Evolutionary conservation across 2,888 invertebrate genomes (phyloP), one percentile per base, ranked within the genome.

Genomic region (Coenonympha arcania): DNA sequence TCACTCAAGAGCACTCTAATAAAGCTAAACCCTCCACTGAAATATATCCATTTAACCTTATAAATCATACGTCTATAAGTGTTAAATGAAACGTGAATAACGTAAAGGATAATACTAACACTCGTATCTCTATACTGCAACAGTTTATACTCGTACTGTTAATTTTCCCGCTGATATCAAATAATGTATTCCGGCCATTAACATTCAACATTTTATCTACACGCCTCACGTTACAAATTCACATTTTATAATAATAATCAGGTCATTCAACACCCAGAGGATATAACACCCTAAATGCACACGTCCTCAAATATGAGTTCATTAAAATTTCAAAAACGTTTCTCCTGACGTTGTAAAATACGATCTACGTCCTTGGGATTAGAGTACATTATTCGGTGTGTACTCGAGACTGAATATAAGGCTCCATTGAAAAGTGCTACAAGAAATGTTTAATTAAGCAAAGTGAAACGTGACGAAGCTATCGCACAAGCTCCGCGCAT

Each of bases 401-500:
- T 33, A 44, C 20, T 39, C 15, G 22, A 18, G 45, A 44, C 41
- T 40, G 36, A 48, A 49, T 54, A 54, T 53, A 52, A 50, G 40
- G 31, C 48, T 22, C 50, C 58, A 56, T 57, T 59, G 54, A 50
- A 62, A 65, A 67, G 58, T 64, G 65, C 55, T 58, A 55, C 62
- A 66, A 70, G 66, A 71, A 73, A 71, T 72, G 67, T 76, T 78
- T 76, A 73, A 79, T 77, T 76, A 76, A 65, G 72, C 63, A 66
- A 65, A 79, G 74, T 74, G 70, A 68, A 62, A 71, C 72, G 73
- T 74, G 76, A 73, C 65, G 65, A 71, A 71, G 71, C 61, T 62
- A 66, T 65, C 62, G 66, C 50, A 49, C 42, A 46, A 52, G 62
- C 65, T 67, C 65, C 64, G 59, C 53, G 62, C 58, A 61, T 69